Conservation (phyloP, 2,113 vertebrate species). For the Platichthys flesus region DNA sequence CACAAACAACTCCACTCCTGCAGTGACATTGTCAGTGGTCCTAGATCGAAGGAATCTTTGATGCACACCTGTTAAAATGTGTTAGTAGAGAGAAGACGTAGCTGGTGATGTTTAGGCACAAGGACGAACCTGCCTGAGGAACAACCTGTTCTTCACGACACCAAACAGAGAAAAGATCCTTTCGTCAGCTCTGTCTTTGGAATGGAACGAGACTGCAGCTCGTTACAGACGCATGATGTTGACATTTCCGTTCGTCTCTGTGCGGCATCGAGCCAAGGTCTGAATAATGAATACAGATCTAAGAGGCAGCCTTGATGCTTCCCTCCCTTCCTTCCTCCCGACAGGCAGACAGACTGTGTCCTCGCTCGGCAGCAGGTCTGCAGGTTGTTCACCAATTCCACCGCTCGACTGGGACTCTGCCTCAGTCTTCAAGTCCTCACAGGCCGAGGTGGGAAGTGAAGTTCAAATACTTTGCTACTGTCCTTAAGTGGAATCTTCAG, state of each 20-base stretch:
- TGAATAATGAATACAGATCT: conserved; percentile 68
- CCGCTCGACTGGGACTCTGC: too few relatives aligned
- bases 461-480: too few relatives aligned
- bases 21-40: too few relatives aligned
- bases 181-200: conserved; percentile 19
- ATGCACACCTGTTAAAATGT: too few relatives aligned
- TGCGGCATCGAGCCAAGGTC: conserved; percentile 33
- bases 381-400: background rate
- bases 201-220: conserved; percentile 28
- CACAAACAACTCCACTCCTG: too few relatives aligned
- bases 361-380: conserved; percentile 20
- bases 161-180: conserved; percentile 3
- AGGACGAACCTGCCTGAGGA: background rate
- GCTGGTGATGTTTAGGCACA: too few relatives aligned
- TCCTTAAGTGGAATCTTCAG: too few relatives aligned
- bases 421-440: background rate
- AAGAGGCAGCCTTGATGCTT: conserved; percentile 29
- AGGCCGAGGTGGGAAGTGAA: background rate
- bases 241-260: conserved; percentile 43
- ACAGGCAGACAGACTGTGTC: conserved; percentile 32
- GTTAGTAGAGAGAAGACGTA: too few relatives aligned
- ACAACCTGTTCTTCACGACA: conserved; percentile 7
- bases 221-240: conserved; percentile 22
- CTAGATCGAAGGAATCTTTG: too few relatives aligned
- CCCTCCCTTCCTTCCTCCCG: background rate